These are phyloP conservation scores for Taxidea taxus DNA, from an alignment of 2,113 vertebrate species.

Conservation along the genomic window DNA sequence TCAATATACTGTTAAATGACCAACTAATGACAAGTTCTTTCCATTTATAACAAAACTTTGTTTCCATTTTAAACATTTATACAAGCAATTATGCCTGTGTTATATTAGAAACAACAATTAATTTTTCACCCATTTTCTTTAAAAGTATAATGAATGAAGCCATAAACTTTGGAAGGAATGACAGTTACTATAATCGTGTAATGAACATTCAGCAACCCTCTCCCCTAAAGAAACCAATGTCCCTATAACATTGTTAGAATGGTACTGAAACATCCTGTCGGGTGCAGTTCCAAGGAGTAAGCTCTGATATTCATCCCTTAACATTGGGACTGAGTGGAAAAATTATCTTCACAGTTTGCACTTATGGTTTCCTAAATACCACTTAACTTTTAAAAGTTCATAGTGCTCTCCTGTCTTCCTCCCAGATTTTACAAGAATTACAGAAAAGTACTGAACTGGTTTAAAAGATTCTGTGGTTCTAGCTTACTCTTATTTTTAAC, in stretches of 20 bases:
- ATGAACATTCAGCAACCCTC: background rate
- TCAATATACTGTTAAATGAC: background rate
- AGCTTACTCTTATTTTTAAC: background rate
- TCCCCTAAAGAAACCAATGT: background rate
- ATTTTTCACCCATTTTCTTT: background rate
- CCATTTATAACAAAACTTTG: background rate
- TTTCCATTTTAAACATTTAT: background rate
- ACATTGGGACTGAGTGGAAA: background rate
- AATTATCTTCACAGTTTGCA: background rate
- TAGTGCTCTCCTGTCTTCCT: background rate
- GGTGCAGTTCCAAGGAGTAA: background rate
- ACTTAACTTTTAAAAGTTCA: background rate
- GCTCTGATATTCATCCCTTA: background rate
- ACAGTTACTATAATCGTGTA: background rate
- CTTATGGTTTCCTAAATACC: background rate
- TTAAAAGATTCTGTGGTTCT: conserved; percentile 2
- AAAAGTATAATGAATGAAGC: background rate
- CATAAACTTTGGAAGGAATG: background rate
- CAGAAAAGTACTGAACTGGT: background rate
- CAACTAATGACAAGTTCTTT: background rate
- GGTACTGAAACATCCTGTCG: background rate
- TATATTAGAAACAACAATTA: background rate
- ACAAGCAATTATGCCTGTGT: background rate
- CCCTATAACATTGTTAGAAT: background rate
- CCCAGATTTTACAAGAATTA: background rate